Evolutionary conservation across 1,140 invertebrate genomes (phyloP).

Genomic region (Hypothenemus hampei): DNA sequence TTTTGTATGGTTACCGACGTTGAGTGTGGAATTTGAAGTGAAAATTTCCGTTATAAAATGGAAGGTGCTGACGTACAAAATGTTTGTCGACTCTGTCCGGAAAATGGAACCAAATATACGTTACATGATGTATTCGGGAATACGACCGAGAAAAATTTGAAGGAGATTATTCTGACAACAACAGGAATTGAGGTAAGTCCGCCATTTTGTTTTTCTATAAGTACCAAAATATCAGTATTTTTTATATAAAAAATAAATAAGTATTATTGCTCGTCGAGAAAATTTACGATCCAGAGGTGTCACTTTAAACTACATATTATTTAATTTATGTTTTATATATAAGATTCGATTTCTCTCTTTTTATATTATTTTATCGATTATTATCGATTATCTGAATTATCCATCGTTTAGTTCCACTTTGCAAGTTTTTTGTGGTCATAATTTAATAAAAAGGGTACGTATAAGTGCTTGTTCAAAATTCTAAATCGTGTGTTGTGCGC

Average conservation of each 20-base stretch:
- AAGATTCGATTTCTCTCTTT: too few species aligned
- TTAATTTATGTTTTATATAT: neutral
- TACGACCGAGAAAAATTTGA: slow-evolving; percentile 10
- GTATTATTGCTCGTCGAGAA: neutral
- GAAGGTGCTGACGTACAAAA: slow-evolving; percentile 12
- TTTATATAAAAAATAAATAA: neutral
- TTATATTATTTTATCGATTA: neutral
- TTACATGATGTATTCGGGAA: slow-evolving; percentile 27
- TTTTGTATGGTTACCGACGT: too few species aligned
- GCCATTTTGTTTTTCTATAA: slow-evolving; percentile 5
- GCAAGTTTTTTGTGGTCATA: too few species aligned
- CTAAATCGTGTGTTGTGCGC: too few species aligned
- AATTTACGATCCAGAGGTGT: neutral
- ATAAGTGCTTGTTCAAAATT: too few species aligned
- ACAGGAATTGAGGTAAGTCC: slow-evolving; percentile 32
- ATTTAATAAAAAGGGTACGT: too few species aligned
- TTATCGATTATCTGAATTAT: too few species aligned
- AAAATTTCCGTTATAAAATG: slow-evolving; percentile 18
- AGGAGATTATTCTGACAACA: slow-evolving; percentile 26
- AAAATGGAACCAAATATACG: neutral
- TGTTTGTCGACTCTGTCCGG: slow-evolving; percentile 28
- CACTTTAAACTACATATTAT: neutral
- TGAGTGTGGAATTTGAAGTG: too few species aligned
- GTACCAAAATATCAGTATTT: neutral
- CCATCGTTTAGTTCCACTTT: too few species aligned